phyloP scores from a whole-genome alignment of 2,797 vertebrate species.

The Macrochelys suwanniensis region DNA sequence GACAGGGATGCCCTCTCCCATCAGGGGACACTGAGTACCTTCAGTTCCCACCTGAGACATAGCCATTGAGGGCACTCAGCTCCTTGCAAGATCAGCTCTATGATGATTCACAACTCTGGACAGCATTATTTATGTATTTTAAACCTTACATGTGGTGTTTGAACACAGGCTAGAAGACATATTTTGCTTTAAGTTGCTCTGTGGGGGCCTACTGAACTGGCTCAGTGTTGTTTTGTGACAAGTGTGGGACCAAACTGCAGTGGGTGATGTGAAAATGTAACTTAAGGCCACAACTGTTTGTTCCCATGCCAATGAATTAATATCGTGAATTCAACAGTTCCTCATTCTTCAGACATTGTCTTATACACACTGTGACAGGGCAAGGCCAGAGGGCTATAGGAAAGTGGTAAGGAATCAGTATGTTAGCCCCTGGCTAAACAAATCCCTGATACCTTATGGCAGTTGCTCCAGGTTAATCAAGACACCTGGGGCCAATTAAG shows the following conservation, averaged over 20 bases:
- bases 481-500: no score
- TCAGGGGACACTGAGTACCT: background rate
- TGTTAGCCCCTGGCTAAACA: no score
- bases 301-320: background rate
- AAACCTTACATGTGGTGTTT: background rate
- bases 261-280: background rate
- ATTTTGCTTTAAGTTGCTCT: background rate
- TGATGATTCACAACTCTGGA: background rate
- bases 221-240: background rate
- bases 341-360: background rate
- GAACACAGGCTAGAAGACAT: background rate
- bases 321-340: background rate
- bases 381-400: no score
- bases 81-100: accelerated
- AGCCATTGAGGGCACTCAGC: background rate
- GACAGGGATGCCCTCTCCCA: background rate
- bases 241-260: background rate
- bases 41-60: background rate
- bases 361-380: background rate
- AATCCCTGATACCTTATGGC: no score
- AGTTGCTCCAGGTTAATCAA: no score
- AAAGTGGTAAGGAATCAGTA: no score
- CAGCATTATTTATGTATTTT: background rate
- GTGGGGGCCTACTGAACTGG: background rate
- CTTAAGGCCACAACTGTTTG: background rate